Base-by-base conservation (phyloP, 2,888 invertebrate genomes). In the Digitonthophagus gazella region DNA sequence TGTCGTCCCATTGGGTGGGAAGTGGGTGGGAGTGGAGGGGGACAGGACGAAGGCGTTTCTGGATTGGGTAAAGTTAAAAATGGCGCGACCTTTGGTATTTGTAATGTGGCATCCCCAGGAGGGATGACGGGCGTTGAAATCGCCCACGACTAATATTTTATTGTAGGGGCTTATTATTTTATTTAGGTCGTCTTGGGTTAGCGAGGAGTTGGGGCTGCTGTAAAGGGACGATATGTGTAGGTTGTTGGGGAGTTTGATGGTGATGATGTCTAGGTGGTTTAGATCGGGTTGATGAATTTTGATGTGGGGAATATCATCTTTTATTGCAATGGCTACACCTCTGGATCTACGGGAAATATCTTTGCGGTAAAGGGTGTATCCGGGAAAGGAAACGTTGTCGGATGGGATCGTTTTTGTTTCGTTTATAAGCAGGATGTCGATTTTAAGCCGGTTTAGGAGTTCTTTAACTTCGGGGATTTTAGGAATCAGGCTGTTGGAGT, bases 111-210 rank as follows among this genome's bases (percentile, higher is more conserved):
- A 73, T 16, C 71, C 66, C 72, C 73, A 75, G 20, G 2, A 58
- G 1, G 15, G 11, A 54, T 74, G 74, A 18, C 71, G 66, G 2
- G 74, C 71, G 64, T 74, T 74, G 15, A 65, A 68, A 15, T 73
- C 74, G 8, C 71, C 72, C 3, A 71, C 5, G 0, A 64, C 15
- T 1, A 72, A 19, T 3, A 70, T 65, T 44, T 67, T 67, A 15
- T 69, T 67, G 4, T 16, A 56, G n/a, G 15, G 18, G 16, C 19
- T 19, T 11, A 64, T 15, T 15, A 4, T 14, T 20, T 15, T 67
- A 14, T 68, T 19, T 6, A 74, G 63, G 6, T 73, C 72, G 3
- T 66, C 15, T 0, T 16, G 20, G 0, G 65, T 63, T 4, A 72
- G 64, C 44, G 6, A 68, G 6, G 18, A 63, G 18, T 57, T 15